Conservation (phyloP, 1,140 invertebrate species). For the Pogonognathellus flavescens region DNA sequence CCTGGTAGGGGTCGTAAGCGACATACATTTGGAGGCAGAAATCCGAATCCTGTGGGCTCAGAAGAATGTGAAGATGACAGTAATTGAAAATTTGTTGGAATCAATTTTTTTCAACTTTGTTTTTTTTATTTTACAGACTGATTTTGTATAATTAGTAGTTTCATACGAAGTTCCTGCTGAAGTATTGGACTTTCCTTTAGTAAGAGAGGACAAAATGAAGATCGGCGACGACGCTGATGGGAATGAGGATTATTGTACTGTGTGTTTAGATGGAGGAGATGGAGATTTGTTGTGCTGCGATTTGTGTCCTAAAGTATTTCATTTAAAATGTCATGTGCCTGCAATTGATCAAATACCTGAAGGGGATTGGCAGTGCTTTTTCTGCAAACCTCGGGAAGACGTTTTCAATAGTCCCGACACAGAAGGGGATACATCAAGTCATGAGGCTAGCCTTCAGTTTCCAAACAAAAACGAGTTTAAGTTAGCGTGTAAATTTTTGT, state of each 20-base stretch:
- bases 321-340: constrained; percentile 63
- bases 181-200: constrained; percentile 21
- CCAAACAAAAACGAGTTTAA: not conserved
- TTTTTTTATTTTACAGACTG: constrained; percentile 12
- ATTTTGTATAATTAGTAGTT: not conserved
- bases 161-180: not conserved
- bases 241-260: constrained; percentile 64
- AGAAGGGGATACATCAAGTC: not conserved
- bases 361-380: constrained; percentile 60
- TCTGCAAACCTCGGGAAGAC: constrained; percentile 44
- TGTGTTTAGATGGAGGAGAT: constrained; percentile 62
- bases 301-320: constrained; percentile 64
- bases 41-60: too few species aligned
- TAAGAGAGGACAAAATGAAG: constrained; percentile 60
- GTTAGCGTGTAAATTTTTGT: constrained; percentile 58
- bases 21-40: too few species aligned
- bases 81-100: too few species aligned
- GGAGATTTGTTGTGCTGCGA: constrained; percentile 64
- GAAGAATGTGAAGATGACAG: too few species aligned
- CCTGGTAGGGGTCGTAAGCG: not conserved
- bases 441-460: not conserved
- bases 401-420: not conserved
- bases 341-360: constrained; percentile 48
- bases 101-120: not conserved
- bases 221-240: constrained; percentile 51